These are phyloP conservation scores for Acromyrmex charruanus DNA, from an alignment of 1,140 invertebrate species.

Conservation along the genomic window DNA sequence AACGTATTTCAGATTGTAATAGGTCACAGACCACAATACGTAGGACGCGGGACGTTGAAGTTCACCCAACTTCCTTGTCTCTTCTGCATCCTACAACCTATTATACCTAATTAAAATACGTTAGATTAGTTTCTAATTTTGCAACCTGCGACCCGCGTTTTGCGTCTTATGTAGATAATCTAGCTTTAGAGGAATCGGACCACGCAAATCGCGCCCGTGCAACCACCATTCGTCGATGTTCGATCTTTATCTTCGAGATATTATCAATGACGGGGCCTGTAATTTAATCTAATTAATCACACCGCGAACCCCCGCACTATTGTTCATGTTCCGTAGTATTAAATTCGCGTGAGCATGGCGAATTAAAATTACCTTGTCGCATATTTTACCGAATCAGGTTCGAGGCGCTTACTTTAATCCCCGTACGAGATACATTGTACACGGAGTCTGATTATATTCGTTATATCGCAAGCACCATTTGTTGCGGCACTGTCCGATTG, in stretches of 20 bases:
- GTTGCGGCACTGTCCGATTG: slow-evolving; percentile 37
- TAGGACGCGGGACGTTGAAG: too few species aligned
- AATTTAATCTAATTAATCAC: slow-evolving; percentile 77
- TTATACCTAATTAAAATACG: too few species aligned
- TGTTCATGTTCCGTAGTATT: slow-evolving; percentile 64
- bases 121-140: too few species aligned
- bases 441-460: slow-evolving; percentile 54
- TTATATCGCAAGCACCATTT: slow-evolving; percentile 29
- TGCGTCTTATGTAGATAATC: too few species aligned
- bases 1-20: too few species aligned
- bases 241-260: slow-evolving; percentile 71
- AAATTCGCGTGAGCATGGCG: slow-evolving; percentile 56
- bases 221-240: slow-evolving; percentile 54
- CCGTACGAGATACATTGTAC: slow-evolving; percentile 50
- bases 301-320: slow-evolving; percentile 57
- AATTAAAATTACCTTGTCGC: slow-evolving; percentile 75
- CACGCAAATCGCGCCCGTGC: slow-evolving; percentile 10
- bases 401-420: slow-evolving; percentile 54
- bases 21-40: too few species aligned
- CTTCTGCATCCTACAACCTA: too few species aligned
- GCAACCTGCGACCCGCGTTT: too few species aligned
- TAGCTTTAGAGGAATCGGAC: not conserved
- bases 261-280: slow-evolving; percentile 68
- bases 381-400: slow-evolving; percentile 60
- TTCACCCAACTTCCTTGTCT: too few species aligned